Evolutionary conservation across 2,888 invertebrate genomes (phyloP).

Genomic region (Acrocera orbiculus): DNA sequence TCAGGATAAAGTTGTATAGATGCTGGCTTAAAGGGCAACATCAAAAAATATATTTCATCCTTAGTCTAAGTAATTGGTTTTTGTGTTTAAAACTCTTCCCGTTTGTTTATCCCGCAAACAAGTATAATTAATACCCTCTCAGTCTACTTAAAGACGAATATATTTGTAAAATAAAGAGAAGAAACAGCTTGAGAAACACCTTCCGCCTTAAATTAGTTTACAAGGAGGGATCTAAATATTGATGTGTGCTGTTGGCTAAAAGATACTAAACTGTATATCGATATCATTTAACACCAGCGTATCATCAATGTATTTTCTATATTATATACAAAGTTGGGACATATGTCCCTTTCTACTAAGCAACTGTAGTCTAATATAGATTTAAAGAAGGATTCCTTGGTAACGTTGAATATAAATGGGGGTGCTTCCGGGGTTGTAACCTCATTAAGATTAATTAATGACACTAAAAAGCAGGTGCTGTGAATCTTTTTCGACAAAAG

Average conservation of each 20-base stretch:
- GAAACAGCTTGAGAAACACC: constrained; percentile 3
- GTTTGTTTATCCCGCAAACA: constrained; percentile 16
- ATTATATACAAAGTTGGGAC: no score
- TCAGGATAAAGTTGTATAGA: not conserved
- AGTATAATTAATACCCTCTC: constrained; percentile 17
- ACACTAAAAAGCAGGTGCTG: constrained; percentile 22
- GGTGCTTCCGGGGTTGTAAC: constrained; percentile 27
- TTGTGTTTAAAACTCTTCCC: constrained; percentile 9
- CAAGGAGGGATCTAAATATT: no score
- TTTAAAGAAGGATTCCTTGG: no score
- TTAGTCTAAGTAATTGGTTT: constrained; percentile 6
- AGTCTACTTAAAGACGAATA: constrained; percentile 6
- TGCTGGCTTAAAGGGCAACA: not conserved
- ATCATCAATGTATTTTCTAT: no score
- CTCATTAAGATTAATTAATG: constrained; percentile 34
- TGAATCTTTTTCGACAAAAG: constrained; percentile 1
- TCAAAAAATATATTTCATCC: constrained; percentile 4
- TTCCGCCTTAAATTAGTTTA: constrained; percentile 2
- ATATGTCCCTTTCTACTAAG: no score
- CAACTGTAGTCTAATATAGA: no score
- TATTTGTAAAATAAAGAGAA: constrained; percentile 6
- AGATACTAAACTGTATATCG: no score
- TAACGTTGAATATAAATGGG: no score
- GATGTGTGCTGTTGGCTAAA: no score
- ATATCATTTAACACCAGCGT: no score